Conservation (phyloP, 2,113 vertebrate genomes). For the Trogon surrucura region DNA sequence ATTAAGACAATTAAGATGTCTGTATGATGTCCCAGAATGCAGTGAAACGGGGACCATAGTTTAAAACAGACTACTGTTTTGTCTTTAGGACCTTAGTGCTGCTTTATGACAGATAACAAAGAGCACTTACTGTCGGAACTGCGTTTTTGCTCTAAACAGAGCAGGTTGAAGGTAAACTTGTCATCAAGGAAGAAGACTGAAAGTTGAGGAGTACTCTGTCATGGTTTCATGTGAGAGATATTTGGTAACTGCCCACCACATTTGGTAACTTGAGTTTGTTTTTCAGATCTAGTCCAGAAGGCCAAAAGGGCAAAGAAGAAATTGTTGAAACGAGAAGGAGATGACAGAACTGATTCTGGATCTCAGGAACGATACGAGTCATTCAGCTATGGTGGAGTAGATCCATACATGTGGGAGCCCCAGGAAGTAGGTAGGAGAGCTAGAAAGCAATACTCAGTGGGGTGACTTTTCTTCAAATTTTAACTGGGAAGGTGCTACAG, state of each 20-base stretch:
- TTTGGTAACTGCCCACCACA: fast-evolving
- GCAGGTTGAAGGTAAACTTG: neutral
- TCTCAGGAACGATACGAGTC: conserved; percentile 86
- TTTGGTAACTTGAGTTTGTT: neutral
- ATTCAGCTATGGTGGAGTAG: conserved; percentile 93
- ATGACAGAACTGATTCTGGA: conserved; percentile 84
- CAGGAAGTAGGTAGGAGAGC: conserved; percentile 91
- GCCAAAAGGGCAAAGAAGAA: conserved; percentile 97
- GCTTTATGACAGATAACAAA: neutral
- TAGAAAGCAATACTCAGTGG: fast-evolving
- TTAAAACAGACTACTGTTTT: neutral
- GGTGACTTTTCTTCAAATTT: neutral
- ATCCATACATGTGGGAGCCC: conserved; percentile 98
- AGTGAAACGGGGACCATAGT: neutral
- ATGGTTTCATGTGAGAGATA: neutral
- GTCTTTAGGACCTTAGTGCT: neutral
- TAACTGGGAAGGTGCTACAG: neutral
- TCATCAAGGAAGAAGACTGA: neutral
- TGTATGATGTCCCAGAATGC: neutral
- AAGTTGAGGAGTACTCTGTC: neutral
- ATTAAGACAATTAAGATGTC: neutral
- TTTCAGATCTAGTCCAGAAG: conserved; percentile 89
- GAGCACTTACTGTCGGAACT: neutral
- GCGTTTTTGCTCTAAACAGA: neutral
- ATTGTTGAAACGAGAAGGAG: conserved; percentile 89